These are phyloP conservation scores for Gadus macrocephalus DNA, from an alignment of 2,113 vertebrate species.

Conservation along the genomic window DNA sequence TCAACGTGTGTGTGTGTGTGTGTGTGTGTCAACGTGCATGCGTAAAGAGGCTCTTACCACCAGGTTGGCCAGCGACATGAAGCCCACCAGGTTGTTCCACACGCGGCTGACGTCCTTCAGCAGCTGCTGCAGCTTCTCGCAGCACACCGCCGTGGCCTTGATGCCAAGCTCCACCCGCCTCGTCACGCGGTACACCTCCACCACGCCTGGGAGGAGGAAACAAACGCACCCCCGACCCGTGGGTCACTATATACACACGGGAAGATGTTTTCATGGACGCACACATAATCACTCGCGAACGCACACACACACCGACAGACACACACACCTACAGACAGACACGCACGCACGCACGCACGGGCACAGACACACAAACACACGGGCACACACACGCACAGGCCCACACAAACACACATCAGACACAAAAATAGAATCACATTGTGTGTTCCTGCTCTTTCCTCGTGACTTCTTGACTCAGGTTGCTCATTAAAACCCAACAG, in stretches of 20 bases:
- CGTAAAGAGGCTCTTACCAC: conserved; percentile 73
- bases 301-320: too few species aligned
- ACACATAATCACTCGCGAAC: not conserved
- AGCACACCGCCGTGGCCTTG: conserved; percentile 94
- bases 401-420: not conserved
- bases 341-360: not conserved
- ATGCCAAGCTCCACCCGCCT: conserved; percentile 94
- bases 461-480: too few species aligned
- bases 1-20: not conserved
- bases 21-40: not conserved
- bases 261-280: not conserved
- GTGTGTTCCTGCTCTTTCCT: too few species aligned
- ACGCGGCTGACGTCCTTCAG: conserved; percentile 94
- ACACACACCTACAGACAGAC: not conserved
- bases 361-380: not conserved
- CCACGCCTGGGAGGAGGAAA: conserved; percentile 78
- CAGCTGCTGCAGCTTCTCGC: conserved; percentile 91
- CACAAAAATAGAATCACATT: not conserved
- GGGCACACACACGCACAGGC: not conserved
- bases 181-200: conserved; percentile 93
- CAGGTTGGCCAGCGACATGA: conserved; percentile 94
- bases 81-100: conserved; percentile 96
- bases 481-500: too few species aligned
- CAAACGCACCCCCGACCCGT: not conserved
- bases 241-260: not conserved